Base-by-base conservation (phyloP, 2,888 invertebrate species). In the Sipha maydis region DNA sequence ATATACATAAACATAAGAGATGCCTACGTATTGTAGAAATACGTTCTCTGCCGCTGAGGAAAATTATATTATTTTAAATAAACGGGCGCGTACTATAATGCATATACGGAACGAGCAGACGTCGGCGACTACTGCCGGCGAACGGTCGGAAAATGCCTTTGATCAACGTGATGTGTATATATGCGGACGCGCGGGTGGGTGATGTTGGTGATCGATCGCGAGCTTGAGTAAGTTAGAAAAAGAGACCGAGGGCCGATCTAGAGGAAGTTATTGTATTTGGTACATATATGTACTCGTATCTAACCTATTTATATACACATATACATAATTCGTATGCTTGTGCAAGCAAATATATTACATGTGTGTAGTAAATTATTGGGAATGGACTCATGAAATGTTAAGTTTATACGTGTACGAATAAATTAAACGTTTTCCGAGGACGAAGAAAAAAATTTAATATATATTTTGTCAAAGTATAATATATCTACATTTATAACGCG, bases 101-200 rank as follows among this genome's bases (percentile, higher is more conserved):
- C n/a, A n/a, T 71, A 69, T 69, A 69, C 69, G 71, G 14, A 28
- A 71, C 28, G 71, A 71, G 31, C 71, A n/a, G 25, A 67, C 67
- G 67, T n/a, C 61, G 61, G 7, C 31, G 31, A 71, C 69, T 69
- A 69, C 54, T 31, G 78, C 25, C 54, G 78, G 78, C 78, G 56
- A 54, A 78, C 78, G 78, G 78, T 19, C 78, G 56, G 78, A 56
- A 78, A 78, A 78, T 56, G 54, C 78, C 78, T 78, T 78, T 78
- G 78, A 78, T 78, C 78, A 71, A 38, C 48, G 28, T n/a, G 21
- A 28, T 41, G 14, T 34, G 61, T 67, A 3, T 69, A 28, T 14
- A 14, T 34, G 61, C 61, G 14, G 48, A 79, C 31, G 71, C n/a
- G 31, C 69, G 28, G 69, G 69, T 28, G 69, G 69, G 69, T 69